Conservation (phyloP, 2,797 vertebrate species). For the Xyrichtys novacula region DNA sequence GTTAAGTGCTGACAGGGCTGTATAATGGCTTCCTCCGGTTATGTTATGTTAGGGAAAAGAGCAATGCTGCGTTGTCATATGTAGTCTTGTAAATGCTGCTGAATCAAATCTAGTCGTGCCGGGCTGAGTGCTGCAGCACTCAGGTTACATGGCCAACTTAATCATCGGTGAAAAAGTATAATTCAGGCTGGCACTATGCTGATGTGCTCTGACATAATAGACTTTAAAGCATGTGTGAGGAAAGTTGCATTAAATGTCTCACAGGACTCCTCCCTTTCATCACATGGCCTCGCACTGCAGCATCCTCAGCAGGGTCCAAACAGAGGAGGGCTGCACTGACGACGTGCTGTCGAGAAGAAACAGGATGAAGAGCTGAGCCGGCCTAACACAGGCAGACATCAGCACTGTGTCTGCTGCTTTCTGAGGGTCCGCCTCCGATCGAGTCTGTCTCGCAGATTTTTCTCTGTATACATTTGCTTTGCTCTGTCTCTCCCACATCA, state of each 20-base stretch:
- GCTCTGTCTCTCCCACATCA: conserved; percentile 36
- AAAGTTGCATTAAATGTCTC: conserved; percentile 56
- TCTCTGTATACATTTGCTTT: conserved; percentile 21
- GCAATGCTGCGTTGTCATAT: conserved; percentile 55
- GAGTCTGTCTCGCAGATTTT: background rate
- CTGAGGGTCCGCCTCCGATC: conserved; percentile 19
- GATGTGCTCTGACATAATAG: conserved; percentile 48
- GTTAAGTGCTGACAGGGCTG: conserved; percentile 69
- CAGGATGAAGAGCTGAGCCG: conserved; percentile 40
- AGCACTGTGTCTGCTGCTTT: conserved; percentile 36
- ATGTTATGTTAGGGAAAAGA: conserved; percentile 40
- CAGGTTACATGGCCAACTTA: conserved; percentile 52
- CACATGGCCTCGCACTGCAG: conserved; percentile 51
- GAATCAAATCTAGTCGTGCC: conserved; percentile 56
- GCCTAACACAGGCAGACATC: conserved; percentile 57
- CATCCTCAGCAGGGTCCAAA: conserved; percentile 54
- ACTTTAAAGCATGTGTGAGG: conserved; percentile 48
- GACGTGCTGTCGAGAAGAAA: conserved; percentile 55
- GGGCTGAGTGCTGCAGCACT: conserved; percentile 54
- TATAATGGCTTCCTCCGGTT: conserved; percentile 61
- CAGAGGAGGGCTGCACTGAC: conserved; percentile 50
- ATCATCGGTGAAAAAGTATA: conserved; percentile 44
- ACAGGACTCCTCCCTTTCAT: conserved; percentile 56
- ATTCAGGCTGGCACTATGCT: conserved; percentile 29
- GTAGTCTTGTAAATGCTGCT: conserved; percentile 63